Evolutionary conservation across 2,113 vertebrate species (phyloP), one percentile per base, ranked within the genome.

Genomic region (Ciconia maguari): DNA sequence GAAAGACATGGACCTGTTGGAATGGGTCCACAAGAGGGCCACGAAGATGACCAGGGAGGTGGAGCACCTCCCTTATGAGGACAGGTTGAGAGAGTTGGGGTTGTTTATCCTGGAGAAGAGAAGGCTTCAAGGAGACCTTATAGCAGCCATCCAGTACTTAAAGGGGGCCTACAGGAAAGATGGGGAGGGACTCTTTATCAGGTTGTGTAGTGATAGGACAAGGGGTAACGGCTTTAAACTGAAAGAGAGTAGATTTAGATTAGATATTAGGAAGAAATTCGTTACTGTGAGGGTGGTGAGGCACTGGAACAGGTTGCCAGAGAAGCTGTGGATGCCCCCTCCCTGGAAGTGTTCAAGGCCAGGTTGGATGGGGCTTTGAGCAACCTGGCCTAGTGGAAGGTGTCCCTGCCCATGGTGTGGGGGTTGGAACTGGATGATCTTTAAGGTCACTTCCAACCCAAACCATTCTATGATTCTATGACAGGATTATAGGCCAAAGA

Each of bases 311-410:
- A 62, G 46, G 9, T 6, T 83, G 8, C 10, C 54, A 74, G 36
- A 52, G 24, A 79, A 0, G 1, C 0, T n/a, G 41, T 27, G 16
- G 27, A 3, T 17, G 16, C 11, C 30, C 6, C 34, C 17, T 42
- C 22, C n/a, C 26, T 74, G 72, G 48, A 6, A 49, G 16, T 8
- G 22, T 30, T 71, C 25, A 22, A 62, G 22, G 16, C 34, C 52
- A 76, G 70, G 29, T 0, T 86, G 51, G 26, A 41, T 6, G 22
- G 7, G 29, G 34, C 42, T 38, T 22, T 18, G 17, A 38, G 60
- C 34, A 48, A 41, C 14, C 22, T 34, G 22, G 4, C 26, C 22
- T 74, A 26, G 26, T 26, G 13, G 49, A 20, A 65, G 7, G 16
- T 36, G 57, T 20, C 26, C 22, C 18, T 48, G 24, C 11, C 26